Evolutionary conservation across 2,797 vertebrate species (phyloP).

Genomic region (Pseudopleuronectes americanus): DNA sequence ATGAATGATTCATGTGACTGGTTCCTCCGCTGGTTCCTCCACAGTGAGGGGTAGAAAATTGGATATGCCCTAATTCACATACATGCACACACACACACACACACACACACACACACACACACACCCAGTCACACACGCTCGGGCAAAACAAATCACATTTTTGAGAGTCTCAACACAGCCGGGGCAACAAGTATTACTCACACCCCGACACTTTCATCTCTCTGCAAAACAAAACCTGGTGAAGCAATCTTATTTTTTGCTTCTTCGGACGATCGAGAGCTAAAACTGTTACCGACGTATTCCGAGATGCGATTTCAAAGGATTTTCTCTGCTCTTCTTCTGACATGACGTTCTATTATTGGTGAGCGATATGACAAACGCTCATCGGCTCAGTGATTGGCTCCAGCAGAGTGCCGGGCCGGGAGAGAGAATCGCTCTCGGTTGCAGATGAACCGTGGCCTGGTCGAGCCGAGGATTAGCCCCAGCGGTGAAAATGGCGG

Average conservation of each 20-base stretch:
- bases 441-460: constrained; percentile 55
- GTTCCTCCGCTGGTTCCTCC: constrained; percentile 20
- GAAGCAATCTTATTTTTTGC: too few relatives aligned
- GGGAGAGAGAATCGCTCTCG: constrained; percentile 30
- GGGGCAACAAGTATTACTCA: constrained; percentile 40
- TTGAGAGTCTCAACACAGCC: constrained; percentile 17
- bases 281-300: too few relatives aligned
- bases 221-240: constrained; percentile 35
- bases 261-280: too few relatives aligned
- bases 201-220: constrained; percentile 29
- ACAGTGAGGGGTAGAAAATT: constrained; percentile 42
- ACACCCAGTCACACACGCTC: constrained; percentile 33
- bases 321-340: too few relatives aligned
- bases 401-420: constrained; percentile 25
- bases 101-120: constrained; percentile 16
- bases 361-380: too few relatives aligned
- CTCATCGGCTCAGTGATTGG: constrained; percentile 29
- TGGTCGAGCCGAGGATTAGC: constrained; percentile 48
- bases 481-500: constrained; percentile 35
- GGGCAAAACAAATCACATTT: constrained; percentile 5
- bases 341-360: too few relatives aligned
- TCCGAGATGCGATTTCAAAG: too few relatives aligned
- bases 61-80: constrained; percentile 58
- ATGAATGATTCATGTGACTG: constrained; percentile 64
- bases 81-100: constrained; percentile 20